Conservation (phyloP, 2,888 invertebrate species). For the Busseola fusca region DNA sequence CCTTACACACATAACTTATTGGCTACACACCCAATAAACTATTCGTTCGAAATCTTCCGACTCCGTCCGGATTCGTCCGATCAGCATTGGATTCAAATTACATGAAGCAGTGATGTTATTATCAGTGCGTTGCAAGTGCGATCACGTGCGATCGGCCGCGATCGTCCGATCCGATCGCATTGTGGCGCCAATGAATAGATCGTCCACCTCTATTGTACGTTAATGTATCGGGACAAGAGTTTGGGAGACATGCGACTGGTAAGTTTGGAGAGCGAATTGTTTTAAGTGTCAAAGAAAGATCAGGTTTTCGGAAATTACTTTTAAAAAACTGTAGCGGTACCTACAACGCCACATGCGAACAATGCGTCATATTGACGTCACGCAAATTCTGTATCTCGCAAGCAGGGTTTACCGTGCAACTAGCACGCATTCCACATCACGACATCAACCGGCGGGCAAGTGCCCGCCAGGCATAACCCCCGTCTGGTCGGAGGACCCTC, state of each 20-base stretch:
- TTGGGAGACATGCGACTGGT: constrained; percentile 62
- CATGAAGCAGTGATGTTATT: constrained; percentile 66
- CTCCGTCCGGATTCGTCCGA: constrained; percentile 32
- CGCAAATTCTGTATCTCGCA: too few species aligned
- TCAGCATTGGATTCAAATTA: constrained; percentile 64
- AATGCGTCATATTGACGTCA: too few species aligned
- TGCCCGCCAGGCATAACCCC: too few species aligned
- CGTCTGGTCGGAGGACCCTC: too few species aligned
- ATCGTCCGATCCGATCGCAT: constrained; percentile 76
- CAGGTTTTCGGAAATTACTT: neutral
- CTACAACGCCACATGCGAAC: too few species aligned
- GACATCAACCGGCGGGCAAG: too few species aligned
- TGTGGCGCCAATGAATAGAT: constrained; percentile 87
- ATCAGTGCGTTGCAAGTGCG: constrained; percentile 80
- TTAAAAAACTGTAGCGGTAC: too few species aligned
- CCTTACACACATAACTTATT: constrained; percentile 47
- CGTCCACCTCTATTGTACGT: constrained; percentile 89
- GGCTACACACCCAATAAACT: constrained; percentile 41
- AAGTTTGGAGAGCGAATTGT: constrained; percentile 23
- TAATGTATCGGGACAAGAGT: constrained; percentile 82
- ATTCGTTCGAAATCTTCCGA: constrained; percentile 42
- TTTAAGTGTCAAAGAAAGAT: neutral
- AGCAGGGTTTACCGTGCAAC: too few species aligned
- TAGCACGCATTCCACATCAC: too few species aligned
- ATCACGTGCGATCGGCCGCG: constrained; percentile 77